Base-by-base conservation (phyloP, 1,140 invertebrate species). In the Drosophila funebris region DNA sequence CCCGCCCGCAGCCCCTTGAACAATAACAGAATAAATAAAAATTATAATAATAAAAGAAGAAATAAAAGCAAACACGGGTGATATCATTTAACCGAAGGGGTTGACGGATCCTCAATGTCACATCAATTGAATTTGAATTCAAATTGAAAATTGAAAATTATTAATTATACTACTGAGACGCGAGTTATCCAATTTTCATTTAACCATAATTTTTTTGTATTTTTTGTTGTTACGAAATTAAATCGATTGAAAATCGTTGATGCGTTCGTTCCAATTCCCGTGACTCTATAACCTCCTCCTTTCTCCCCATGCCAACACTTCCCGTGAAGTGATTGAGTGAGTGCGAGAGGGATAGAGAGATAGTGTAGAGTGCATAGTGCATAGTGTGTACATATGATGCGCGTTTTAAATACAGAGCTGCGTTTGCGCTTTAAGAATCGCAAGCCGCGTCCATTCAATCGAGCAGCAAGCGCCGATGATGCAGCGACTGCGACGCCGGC, bases 401-500 rank as follows among this genome's bases (percentile, higher is more conserved):
- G 88, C 48, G 78, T 90, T 73, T 68, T 90, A 33, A 90, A 75
- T 31, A 88, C 82, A 3, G 87, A 90, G 68, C 61, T 90, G 63
- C 82, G 87, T 54, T 76, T 90, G 82, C 87, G 87, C 61, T 83
- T 90, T n/a, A 90, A 90, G 56, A 90, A 90, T 75, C 87, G 87
- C 61, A 90, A 88, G 39, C 79, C 87, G 66, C 88, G 88, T 72
- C 87, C 78, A 37, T 90, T 90, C 54, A 90, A 80, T 77, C 88
- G 87, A 3, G 88, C 87, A n/a, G 82, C 78, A 16, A 90, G 87
- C 60, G 88, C 87, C n/a, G 88, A 88, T 72, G 83, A 88, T 83
- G 83, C 83, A 20, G 33, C 57, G 37, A 54, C 61, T 1, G 27
- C 22, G 29, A 78, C 41, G 58, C 9, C 39, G 29, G 14, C 37